A percentile compares a stretch with the other conserved stretches of the same genome.
Evolutionary conservation across 1,140 invertebrate species (phyloP).

Genomic region (Radopholus similis): DNA sequence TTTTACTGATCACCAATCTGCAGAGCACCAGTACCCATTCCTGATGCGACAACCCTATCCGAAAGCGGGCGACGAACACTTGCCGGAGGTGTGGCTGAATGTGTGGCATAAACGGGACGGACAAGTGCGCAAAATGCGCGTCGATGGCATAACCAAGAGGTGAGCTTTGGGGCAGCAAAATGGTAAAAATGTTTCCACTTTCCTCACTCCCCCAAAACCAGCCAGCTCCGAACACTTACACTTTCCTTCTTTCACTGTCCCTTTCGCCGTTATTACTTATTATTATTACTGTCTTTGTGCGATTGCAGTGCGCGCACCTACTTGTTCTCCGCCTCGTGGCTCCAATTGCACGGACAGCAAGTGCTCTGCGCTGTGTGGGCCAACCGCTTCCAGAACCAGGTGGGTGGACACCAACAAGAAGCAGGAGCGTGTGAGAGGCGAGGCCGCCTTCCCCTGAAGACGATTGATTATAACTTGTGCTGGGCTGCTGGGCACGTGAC

Average conservation of each 20-base stretch:
- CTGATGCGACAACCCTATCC: constrained; percentile 44
- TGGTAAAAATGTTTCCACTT: no score
- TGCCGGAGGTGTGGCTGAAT: constrained; percentile 35
- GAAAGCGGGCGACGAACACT: constrained; percentile 46
- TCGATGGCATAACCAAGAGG: constrained; percentile 21
- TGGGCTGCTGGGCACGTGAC: no score
- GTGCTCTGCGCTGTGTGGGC: constrained; percentile 51
- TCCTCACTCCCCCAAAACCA: no score
- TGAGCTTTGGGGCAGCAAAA: no score
- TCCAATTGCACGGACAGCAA: constrained; percentile 37
- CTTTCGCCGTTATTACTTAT: no score
- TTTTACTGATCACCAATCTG: no score
- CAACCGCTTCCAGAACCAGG: constrained; percentile 47
- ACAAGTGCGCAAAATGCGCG: constrained; percentile 3
- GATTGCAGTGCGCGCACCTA: constrained; percentile 37
- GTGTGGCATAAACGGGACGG: constrained; percentile 34
- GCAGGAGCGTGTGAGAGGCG: no score
- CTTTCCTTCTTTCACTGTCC: no score
- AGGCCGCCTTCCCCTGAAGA: no score
- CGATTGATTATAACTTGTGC: no score
- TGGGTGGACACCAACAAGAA: not conserved
- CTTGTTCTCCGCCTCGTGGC: constrained; percentile 47
- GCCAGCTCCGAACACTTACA: no score
- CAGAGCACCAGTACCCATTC: constrained; percentile 35
- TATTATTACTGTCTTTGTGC: no score